Evolutionary conservation across 2,888 invertebrate species (phyloP).

Genomic region (Eremobia ochroleuca): DNA sequence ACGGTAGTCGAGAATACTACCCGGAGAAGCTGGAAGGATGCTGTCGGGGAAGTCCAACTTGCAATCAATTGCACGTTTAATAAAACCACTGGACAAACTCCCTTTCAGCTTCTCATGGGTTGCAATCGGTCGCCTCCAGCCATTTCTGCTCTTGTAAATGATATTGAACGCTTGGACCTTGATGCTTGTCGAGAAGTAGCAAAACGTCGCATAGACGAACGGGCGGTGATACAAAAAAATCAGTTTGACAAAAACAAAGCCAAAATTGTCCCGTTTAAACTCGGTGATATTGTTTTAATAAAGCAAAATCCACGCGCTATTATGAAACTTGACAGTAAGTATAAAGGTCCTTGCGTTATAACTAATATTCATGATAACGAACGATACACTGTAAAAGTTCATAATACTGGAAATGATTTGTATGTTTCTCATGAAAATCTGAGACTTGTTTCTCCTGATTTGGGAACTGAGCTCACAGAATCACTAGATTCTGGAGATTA

Average conservation of each 20-base stretch:
- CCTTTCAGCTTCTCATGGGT: neutral
- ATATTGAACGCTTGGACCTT: neutral
- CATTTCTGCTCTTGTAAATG: neutral
- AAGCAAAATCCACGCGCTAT: conserved; percentile 4
- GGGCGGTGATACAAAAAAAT: neutral
- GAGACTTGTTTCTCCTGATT: neutral
- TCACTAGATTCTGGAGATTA: neutral
- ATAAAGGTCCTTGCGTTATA: neutral
- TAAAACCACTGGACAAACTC: neutral
- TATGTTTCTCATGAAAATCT: conserved; percentile 1
- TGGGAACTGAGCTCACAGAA: neutral
- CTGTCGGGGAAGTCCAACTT: neutral
- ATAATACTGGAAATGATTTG: neutral
- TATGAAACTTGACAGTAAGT: conserved; percentile 9
- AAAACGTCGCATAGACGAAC: neutral
- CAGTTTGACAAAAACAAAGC: neutral
- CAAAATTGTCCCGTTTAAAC: neutral
- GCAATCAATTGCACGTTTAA: neutral
- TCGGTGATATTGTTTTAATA: conserved; percentile 4
- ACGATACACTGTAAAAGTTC: neutral
- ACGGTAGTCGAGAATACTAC: neutral
- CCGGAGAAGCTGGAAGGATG: neutral
- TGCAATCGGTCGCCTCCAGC: neutral
- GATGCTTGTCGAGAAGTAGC: neutral
- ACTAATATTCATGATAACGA: neutral